phyloP scores from a whole-genome alignment of 2,888 invertebrate genomes.

The Gisinianus flammeolus region DNA sequence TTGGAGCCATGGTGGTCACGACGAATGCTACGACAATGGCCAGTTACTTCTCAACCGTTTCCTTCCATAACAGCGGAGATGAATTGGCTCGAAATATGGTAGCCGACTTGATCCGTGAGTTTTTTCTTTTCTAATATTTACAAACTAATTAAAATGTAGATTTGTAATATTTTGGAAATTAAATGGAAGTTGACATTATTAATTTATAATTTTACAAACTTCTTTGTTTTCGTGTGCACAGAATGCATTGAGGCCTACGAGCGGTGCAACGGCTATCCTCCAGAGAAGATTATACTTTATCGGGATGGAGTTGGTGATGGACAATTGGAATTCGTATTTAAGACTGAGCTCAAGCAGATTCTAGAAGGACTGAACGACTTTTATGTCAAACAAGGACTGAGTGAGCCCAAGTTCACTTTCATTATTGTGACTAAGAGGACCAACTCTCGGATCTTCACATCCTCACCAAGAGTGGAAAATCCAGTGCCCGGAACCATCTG shows the following conservation, averaged over 20 bases:
- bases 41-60: constrained; percentile 43
- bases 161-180: neutral
- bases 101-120: constrained; percentile 42
- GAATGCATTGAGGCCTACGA: constrained; percentile 67
- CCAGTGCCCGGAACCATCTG: constrained; percentile 86
- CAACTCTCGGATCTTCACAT: constrained; percentile 63
- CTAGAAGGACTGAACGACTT: neutral
- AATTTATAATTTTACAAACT: neutral
- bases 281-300: constrained; percentile 79
- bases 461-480: constrained; percentile 60
- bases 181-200: neutral
- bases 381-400: neutral
- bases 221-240: constrained; percentile 45
- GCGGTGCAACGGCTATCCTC: constrained; percentile 65
- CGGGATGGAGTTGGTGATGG: constrained; percentile 96
- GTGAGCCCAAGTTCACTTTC: constrained; percentile 68
- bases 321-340: constrained; percentile 77
- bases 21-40: constrained; percentile 32
- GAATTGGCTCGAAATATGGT: constrained; percentile 40
- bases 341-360: constrained; percentile 72
- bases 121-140: constrained; percentile 1
- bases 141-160: neutral
- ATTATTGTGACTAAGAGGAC: constrained; percentile 88
- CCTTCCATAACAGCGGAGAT: constrained; percentile 20
- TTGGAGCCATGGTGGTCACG: constrained; percentile 51